Conservation (phyloP, 2,113 vertebrate genomes). For the Telmatochromis bifrenatus region DNA sequence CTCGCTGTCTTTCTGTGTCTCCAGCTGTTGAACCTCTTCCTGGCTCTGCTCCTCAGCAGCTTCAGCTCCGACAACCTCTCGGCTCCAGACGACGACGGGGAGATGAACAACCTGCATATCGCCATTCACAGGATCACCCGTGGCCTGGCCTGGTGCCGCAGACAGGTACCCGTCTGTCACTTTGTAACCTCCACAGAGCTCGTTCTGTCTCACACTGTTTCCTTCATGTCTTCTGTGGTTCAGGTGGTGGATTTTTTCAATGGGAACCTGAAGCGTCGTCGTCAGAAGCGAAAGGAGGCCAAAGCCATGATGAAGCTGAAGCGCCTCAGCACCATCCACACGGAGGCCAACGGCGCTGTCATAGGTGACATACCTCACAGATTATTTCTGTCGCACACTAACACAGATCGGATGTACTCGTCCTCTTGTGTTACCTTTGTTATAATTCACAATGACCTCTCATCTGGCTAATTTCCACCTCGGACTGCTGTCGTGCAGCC, state of each 20-base stretch:
- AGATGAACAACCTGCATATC: slow-evolving; percentile 97
- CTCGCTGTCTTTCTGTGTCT: neutral
- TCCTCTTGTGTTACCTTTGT: neutral
- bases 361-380: slow-evolving; percentile 19
- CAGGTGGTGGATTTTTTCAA: slow-evolving; percentile 82
- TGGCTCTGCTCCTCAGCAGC: slow-evolving; percentile 93
- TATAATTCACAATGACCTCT: neutral
- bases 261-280: slow-evolving; percentile 72
- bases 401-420: neutral
- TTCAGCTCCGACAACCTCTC: slow-evolving; percentile 96
- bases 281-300: slow-evolving; percentile 77
- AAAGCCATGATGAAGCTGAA: slow-evolving; percentile 83
- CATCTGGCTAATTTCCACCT: neutral
- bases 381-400: neutral
- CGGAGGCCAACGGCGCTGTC: slow-evolving; percentile 74
- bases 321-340: slow-evolving; percentile 71
- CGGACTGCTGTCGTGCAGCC: neutral
- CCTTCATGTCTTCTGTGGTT: neutral
- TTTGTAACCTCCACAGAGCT: neutral
- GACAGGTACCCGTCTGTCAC: slow-evolving; percentile 7
- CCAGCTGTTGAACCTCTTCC: slow-evolving; percentile 94
- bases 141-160: slow-evolving; percentile 76
- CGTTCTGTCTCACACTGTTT: neutral
- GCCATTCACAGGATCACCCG: slow-evolving; percentile 87
- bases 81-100: slow-evolving; percentile 87